A percentile compares a stretch with the other conserved stretches of the same genome.
Evolutionary conservation across 1,140 invertebrate species (phyloP).

Genomic region (Drosophila teissieri): DNA sequence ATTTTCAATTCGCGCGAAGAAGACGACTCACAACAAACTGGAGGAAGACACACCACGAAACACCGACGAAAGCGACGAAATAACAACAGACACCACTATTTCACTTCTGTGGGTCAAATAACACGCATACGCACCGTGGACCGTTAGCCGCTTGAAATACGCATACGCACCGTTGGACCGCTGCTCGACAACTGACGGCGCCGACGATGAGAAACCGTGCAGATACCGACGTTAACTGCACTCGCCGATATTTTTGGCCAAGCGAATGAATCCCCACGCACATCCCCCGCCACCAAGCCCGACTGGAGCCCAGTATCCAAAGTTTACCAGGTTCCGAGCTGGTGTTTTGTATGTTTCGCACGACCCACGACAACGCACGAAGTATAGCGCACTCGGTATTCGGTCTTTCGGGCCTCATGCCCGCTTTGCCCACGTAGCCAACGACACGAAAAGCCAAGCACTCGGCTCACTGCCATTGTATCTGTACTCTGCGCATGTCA

Average conservation of each 20-base stretch:
- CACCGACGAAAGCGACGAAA: not conserved
- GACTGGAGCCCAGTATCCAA: not conserved
- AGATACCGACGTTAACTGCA: constrained; percentile 78
- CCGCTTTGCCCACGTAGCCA: no score
- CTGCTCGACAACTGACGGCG: constrained; percentile 23
- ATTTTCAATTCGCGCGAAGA: constrained; percentile 2
- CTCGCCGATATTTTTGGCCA: constrained; percentile 60
- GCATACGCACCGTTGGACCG: constrained; percentile 37
- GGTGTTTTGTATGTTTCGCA: constrained; percentile 15
- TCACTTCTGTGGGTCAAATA: constrained; percentile 64
- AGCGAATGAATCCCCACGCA: constrained; percentile 44
- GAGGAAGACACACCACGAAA: constrained; percentile 29
- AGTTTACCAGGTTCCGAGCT: not conserved
- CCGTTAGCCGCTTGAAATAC: not conserved
- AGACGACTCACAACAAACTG: constrained; percentile 58
- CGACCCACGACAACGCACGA: constrained; percentile 48
- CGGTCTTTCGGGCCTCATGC: no score
- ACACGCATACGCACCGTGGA: constrained; percentile 33
- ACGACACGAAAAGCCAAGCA: no score
- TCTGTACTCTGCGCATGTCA: constrained; percentile 48
- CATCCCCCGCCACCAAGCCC: not conserved
- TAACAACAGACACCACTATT: not conserved
- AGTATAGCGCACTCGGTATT: not conserved
- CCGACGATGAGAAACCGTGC: constrained; percentile 60
- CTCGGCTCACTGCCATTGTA: not conserved